Percentiles rank a stretch among this genome's conserved stretches.
Conservation (phyloP, 2,888 invertebrate genomes). For the Amiota mariae region DNA sequence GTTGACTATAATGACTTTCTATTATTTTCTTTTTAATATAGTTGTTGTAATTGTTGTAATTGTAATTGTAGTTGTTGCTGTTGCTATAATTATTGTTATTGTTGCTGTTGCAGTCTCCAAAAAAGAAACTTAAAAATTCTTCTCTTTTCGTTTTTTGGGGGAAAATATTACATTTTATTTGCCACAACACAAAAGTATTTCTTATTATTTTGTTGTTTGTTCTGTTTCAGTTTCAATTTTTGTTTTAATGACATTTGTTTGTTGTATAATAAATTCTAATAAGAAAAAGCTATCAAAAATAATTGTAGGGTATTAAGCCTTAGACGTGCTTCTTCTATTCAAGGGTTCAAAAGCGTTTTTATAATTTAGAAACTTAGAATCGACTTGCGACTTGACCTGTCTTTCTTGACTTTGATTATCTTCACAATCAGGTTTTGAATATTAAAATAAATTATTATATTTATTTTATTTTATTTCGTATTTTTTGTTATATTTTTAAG, state of each 20-base stretch:
- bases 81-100: background rate
- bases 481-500: background rate
- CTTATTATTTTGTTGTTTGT: too few relatives aligned
- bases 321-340: too few relatives aligned
- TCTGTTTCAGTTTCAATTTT: background rate
- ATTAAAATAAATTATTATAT: background rate
- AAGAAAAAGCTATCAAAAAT: slow-evolving; percentile 20
- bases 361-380: too few relatives aligned
- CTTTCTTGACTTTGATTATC: slow-evolving; percentile 3
- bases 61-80: slow-evolving; percentile 8
- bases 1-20: slow-evolving; percentile 6
- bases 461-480: too few relatives aligned
- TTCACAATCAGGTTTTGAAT: slow-evolving; percentile 7
- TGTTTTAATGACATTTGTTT: background rate
- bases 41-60: slow-evolving; percentile 24
- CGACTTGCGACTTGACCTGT: too few relatives aligned
- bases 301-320: background rate
- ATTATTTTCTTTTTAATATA: slow-evolving; percentile 14
- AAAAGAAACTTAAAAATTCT: background rate
- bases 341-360: too few relatives aligned
- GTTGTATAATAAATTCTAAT: background rate
- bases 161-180: background rate
- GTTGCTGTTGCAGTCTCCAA: slow-evolving; percentile 23
- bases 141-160: background rate
- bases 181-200: too few relatives aligned